Conservation (phyloP, 2,113 vertebrate genomes). For the Aphyosemion australe region DNA sequence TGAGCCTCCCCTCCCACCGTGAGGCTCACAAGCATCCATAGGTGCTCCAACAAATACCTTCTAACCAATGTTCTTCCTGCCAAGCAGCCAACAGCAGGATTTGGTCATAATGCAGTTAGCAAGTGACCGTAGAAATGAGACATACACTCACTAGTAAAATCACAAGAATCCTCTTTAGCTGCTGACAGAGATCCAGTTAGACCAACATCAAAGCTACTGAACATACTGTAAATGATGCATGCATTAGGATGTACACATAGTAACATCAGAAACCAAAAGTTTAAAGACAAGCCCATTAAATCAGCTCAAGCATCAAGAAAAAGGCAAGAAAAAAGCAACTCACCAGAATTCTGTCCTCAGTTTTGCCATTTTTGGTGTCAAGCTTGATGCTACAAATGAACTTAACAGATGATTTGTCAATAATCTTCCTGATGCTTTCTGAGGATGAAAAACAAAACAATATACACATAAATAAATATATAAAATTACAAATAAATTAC, state of each 20-base stretch:
- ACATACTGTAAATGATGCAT: slow-evolving; percentile 32
- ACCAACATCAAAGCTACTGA: slow-evolving; percentile 32
- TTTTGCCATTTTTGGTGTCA: slow-evolving; percentile 77
- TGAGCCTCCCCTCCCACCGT: slow-evolving; percentile 28
- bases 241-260: slow-evolving; percentile 6
- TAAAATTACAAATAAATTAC: too few relatives aligned
- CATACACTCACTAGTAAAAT: slow-evolving; percentile 12
- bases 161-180: slow-evolving; percentile 1
- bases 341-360: slow-evolving; percentile 79
- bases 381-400: slow-evolving; percentile 76
- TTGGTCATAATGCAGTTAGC: slow-evolving; percentile 9
- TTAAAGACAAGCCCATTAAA: slow-evolving; percentile 8
- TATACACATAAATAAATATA: background rate
- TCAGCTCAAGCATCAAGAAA: background rate
- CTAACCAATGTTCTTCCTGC: slow-evolving; percentile 50
- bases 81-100: slow-evolving; percentile 15
- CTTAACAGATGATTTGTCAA: slow-evolving; percentile 78
- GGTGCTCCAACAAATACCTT: slow-evolving; percentile 31
- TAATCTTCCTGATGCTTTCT: slow-evolving; percentile 81
- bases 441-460: slow-evolving; percentile 45
- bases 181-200: slow-evolving; percentile 23
- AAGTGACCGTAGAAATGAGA: slow-evolving; percentile 7
- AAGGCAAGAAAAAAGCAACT: slow-evolving; percentile 30
- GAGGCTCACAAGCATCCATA: slow-evolving; percentile 29
- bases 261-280: slow-evolving; percentile 6